phyloP scores from a whole-genome alignment of 2,113 vertebrate species.

The Glaucomys volans region DNA sequence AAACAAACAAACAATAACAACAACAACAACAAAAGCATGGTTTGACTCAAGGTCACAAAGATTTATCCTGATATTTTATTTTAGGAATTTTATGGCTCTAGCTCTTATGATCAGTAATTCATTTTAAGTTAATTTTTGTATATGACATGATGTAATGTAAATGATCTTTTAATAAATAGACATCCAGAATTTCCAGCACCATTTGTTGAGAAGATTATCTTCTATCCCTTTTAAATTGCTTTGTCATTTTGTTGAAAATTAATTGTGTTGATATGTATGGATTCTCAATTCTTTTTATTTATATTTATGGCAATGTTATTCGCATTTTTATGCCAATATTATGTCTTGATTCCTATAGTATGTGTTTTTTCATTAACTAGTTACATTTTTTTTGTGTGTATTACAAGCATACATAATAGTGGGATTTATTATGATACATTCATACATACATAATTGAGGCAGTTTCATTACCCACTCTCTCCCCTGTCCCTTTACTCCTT shows the following conservation, averaged over 20 bases:
- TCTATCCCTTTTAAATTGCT: neutral
- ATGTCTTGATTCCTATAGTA: neutral
- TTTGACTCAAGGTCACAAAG: neutral
- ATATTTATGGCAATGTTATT: neutral
- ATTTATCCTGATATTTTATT: neutral
- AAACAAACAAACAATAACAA: too few species aligned
- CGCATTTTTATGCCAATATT: neutral
- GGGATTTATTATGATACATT: too few species aligned
- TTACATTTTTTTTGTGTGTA: too few species aligned
- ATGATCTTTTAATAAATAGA: neutral
- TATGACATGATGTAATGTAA: neutral
- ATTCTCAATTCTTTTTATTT: neutral
- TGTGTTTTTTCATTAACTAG: too few species aligned
- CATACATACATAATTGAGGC: too few species aligned
- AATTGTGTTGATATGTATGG: neutral
- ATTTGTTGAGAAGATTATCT: slow-evolving; percentile 16
- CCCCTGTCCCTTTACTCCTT: too few species aligned
- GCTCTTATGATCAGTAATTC: neutral
- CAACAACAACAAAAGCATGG: neutral
- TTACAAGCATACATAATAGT: too few species aligned
- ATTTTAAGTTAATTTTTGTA: neutral
- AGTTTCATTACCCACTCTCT: too few species aligned
- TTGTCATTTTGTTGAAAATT: neutral
- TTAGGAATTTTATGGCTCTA: neutral
- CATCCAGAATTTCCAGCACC: neutral